Conservation (phyloP, 2,888 invertebrate species). For the Eremobia ochroleuca region DNA sequence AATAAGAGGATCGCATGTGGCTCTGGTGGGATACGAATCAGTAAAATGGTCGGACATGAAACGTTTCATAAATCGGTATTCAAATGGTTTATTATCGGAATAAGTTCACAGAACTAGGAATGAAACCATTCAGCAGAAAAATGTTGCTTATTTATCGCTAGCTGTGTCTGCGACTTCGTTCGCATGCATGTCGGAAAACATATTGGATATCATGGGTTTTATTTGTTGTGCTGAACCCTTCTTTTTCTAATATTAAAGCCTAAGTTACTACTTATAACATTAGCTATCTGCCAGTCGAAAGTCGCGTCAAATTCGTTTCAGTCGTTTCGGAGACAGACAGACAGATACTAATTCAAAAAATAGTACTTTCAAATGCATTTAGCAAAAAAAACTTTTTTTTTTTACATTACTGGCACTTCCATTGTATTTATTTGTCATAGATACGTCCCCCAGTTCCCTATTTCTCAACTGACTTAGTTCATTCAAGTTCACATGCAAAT, state of each 20-base stretch:
- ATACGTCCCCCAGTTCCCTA: not conserved
- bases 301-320: not conserved
- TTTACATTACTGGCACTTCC: not conserved
- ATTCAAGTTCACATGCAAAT: slow-evolving; percentile 34
- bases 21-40: slow-evolving; percentile 19
- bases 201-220: not conserved
- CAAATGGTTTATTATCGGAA: slow-evolving; percentile 8
- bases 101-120: not conserved
- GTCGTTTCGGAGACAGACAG: not conserved
- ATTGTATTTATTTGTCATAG: not conserved
- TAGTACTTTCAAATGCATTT: not conserved
- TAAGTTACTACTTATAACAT: too few relatives aligned
- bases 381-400: not conserved
- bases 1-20: slow-evolving; percentile 50
- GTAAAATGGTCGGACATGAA: slow-evolving; percentile 20
- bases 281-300: not conserved
- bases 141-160: not conserved
- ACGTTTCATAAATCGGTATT: slow-evolving; percentile 24
- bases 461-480: slow-evolving; percentile 13
- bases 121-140: not conserved
- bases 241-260: not conserved
- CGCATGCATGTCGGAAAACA: not conserved
- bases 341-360: too few relatives aligned
- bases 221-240: not conserved
- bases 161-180: too few relatives aligned